Conservation (phyloP, 2,113 vertebrate species). For the Cariama cristata region DNA sequence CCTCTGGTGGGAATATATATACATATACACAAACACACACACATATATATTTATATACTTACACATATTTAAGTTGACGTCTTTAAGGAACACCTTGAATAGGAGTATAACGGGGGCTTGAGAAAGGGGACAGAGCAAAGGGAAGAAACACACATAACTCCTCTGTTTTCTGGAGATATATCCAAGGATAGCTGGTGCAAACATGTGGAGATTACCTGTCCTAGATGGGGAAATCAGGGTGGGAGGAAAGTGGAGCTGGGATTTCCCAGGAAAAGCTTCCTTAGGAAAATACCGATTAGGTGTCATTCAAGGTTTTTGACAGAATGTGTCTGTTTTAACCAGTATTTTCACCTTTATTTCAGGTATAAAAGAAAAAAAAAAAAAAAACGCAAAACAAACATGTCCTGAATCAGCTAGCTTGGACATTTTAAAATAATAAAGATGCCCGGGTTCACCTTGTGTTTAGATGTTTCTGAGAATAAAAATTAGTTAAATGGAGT, state of each 20-base stretch:
- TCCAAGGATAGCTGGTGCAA: background rate
- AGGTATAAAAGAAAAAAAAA: background rate
- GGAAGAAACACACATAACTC: background rate
- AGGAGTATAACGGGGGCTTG: background rate
- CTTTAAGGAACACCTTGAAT: background rate
- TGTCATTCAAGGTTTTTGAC: background rate
- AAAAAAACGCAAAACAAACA: no score
- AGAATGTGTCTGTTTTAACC: background rate
- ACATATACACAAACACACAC: background rate
- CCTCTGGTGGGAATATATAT: background rate
- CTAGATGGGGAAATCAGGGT: background rate
- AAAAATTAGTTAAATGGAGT: background rate
- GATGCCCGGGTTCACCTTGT: background rate
- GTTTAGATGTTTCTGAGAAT: background rate
- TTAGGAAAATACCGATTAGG: background rate
- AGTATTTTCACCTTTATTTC: background rate
- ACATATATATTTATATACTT: background rate
- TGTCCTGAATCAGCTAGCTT: background rate
- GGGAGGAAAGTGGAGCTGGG: background rate
- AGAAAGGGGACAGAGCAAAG: background rate
- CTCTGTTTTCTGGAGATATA: background rate
- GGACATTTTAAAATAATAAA: background rate
- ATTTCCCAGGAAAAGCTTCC: background rate
- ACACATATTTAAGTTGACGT: background rate
- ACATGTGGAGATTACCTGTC: background rate